Evolutionary conservation across 2,797 vertebrate species (phyloP).

Genomic region (Lutra lutra): DNA sequence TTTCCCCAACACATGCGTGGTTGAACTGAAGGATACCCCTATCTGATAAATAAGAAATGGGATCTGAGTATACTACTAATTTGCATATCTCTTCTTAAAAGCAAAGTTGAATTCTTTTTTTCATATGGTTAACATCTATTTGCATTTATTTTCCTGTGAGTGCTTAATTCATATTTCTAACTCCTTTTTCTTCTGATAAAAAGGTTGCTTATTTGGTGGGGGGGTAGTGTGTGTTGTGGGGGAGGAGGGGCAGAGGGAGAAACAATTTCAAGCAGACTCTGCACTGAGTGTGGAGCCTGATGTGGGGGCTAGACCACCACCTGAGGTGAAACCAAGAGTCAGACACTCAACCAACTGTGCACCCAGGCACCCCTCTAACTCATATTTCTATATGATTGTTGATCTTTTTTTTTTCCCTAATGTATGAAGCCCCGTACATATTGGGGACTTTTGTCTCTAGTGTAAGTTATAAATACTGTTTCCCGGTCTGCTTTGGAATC

Average conservation of each 20-base stretch:
- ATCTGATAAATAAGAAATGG: not conserved
- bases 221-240: no score
- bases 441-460: not conserved
- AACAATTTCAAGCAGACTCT: not conserved
- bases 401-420: not conserved
- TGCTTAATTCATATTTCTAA: not conserved
- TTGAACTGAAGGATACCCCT: not conserved
- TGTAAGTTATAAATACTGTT: not conserved
- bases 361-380: not conserved
- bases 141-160: not conserved
- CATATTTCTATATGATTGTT: not conserved
- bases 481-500: not conserved
- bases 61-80: not conserved
- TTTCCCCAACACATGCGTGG: not conserved
- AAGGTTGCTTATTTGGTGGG: not conserved
- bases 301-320: not conserved
- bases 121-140: not conserved
- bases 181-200: not conserved
- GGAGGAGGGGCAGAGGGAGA: not conserved
- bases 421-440: not conserved
- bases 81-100: slow-evolving; percentile 8
- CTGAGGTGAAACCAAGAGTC: not conserved
- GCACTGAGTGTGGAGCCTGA: not conserved
- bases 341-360: fast-evolving
- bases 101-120: not conserved